Percentiles rank a stretch among this genome's conserved stretches.
These are phyloP conservation scores for Tridacna crocea DNA, from an alignment of 2,888 invertebrate genomes.

Conservation along the genomic window DNA sequence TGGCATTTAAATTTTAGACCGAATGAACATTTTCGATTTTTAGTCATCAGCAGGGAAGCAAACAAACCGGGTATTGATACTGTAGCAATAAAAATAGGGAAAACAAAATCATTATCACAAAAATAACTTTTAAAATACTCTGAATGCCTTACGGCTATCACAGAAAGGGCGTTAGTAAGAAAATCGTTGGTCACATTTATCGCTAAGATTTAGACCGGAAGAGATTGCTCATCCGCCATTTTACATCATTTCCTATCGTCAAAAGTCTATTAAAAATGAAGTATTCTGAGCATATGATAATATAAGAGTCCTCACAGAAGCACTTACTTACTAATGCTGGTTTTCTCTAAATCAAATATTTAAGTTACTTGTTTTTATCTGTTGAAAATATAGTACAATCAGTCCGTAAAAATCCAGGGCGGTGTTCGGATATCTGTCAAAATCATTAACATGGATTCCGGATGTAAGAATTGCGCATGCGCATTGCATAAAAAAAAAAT, in stretches of 20 bases:
- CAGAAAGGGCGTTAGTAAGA: too few relatives aligned
- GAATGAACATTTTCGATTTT: too few relatives aligned
- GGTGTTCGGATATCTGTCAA: slow-evolving; percentile 38
- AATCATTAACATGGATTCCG: slow-evolving; percentile 61
- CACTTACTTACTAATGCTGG: too few relatives aligned
- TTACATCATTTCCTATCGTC: slow-evolving; percentile 11
- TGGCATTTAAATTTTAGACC: too few relatives aligned
- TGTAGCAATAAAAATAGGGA: too few relatives aligned
- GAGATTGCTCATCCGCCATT: slow-evolving; percentile 42
- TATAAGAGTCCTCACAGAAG: too few relatives aligned
- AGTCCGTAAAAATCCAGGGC: slow-evolving; percentile 29
- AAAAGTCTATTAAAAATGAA: not conserved
- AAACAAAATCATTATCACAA: too few relatives aligned
- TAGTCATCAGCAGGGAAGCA: too few relatives aligned
- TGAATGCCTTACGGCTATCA: too few relatives aligned
- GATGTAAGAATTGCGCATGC: slow-evolving; percentile 53
- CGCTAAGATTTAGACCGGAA: slow-evolving; percentile 32
- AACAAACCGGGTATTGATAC: too few relatives aligned
- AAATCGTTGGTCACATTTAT: too few relatives aligned
- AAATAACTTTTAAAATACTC: too few relatives aligned
- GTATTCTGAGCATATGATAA: not conserved
- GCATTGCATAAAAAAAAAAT: not conserved
- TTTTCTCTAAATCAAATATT: not conserved
- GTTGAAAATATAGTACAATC: not conserved
- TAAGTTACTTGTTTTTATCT: not conserved